A percentile compares a stretch with the other conserved stretches of the same genome.
Conservation (phyloP, 2,113 vertebrate species). For the Thymallus thymallus region DNA sequence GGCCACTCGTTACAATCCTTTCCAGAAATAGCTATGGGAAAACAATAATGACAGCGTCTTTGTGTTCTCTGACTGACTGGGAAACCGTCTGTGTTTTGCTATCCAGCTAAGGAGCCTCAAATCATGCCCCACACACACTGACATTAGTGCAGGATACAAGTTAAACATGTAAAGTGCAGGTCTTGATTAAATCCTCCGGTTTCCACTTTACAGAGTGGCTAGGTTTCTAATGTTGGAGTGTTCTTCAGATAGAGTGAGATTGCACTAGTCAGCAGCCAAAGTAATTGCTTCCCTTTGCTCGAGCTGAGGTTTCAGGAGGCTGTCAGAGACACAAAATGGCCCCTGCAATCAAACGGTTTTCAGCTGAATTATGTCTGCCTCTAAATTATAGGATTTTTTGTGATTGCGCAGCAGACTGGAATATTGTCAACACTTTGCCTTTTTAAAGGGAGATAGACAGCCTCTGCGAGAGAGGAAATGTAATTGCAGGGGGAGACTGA, state of each 20-base stretch:
- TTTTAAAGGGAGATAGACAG: not conserved
- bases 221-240: constrained; percentile 25
- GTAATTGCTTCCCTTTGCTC: constrained; percentile 30
- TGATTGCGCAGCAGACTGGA: not conserved
- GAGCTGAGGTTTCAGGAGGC: constrained; percentile 15
- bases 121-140: not conserved
- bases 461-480: not conserved
- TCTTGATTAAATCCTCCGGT: constrained; percentile 7
- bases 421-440: not conserved
- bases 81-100: not conserved
- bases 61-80: not conserved
- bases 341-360: constrained; percentile 30
- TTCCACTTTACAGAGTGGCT: constrained; percentile 1
- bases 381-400: constrained; percentile 19
- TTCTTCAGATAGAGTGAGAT: constrained; percentile 21
- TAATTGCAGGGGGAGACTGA: not conserved
- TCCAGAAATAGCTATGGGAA: not conserved
- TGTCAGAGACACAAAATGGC: not conserved
- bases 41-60: not conserved
- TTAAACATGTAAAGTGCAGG: not conserved
- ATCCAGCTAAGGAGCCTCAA: not conserved
- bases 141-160: not conserved
- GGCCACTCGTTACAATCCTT: constrained; percentile 1
- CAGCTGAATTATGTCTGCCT: constrained; percentile 17
- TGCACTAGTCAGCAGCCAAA: constrained; percentile 13